A percentile compares a stretch with the other conserved stretches of the same genome.
Evolutionary conservation across 2,888 invertebrate species (phyloP).

Genomic region (Melanargia galathea): DNA sequence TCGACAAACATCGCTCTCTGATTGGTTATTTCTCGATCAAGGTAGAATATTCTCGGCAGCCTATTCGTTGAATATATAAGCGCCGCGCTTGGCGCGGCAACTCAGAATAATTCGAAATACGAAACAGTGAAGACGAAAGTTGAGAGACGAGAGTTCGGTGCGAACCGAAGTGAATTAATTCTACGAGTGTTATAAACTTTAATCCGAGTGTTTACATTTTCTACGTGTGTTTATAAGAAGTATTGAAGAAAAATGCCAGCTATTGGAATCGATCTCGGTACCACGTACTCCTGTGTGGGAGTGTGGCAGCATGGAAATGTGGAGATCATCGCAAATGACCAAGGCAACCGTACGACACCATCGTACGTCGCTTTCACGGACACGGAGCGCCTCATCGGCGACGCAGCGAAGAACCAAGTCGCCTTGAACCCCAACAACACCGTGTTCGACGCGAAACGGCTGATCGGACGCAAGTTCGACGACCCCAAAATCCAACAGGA

Average conservation of each 20-base stretch:
- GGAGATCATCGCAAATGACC: conserved; percentile 87
- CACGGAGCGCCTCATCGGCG: conserved; percentile 85
- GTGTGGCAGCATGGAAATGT: conserved; percentile 86
- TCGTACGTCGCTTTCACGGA: conserved; percentile 89
- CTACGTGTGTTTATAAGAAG: conserved; percentile 40
- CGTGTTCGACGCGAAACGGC: conserved; percentile 88
- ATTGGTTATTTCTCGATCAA: conserved; percentile 54
- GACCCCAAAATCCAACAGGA: conserved; percentile 89
- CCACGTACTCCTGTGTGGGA: conserved; percentile 81
- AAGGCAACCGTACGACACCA: conserved; percentile 88
- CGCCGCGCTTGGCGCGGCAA: conserved; percentile 54
- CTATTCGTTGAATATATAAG: conserved; percentile 61
- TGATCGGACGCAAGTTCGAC: conserved; percentile 89
- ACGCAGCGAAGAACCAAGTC: conserved; percentile 87
- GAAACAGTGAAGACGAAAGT: conserved; percentile 52
- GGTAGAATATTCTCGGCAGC: conserved; percentile 56
- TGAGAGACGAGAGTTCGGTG: conserved; percentile 51
- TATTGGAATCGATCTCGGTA: conserved; percentile 81
- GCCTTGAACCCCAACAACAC: conserved; percentile 89
- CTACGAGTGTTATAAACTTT: conserved; percentile 38
- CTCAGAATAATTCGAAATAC: conserved; percentile 65
- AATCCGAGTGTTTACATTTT: conserved; percentile 28
- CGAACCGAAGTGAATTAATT: conserved; percentile 52
- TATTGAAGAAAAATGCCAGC: conserved; percentile 68
- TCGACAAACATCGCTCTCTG: conserved; percentile 43